Conservation (phyloP, 2,888 invertebrate genomes). For the Athalia rosae region DNA sequence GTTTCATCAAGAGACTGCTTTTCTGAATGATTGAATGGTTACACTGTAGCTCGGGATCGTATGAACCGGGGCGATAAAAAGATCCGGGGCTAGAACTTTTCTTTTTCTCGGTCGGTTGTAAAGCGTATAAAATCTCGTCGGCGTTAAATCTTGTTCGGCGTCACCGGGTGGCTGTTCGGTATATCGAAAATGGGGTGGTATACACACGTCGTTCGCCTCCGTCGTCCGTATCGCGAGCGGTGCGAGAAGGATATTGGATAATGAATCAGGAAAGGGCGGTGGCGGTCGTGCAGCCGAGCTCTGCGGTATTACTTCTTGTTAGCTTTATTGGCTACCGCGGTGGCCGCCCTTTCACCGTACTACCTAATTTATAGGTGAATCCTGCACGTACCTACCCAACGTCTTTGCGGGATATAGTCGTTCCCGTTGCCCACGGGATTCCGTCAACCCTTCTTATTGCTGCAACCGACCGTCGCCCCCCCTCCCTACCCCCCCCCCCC, state of each 20-base stretch:
- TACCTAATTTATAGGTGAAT: slow-evolving; percentile 39
- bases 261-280: slow-evolving; percentile 68
- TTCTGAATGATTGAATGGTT: too few species aligned
- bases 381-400: background rate
- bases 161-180: slow-evolving; percentile 49
- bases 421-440: slow-evolving; percentile 16
- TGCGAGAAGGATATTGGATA: slow-evolving; percentile 67
- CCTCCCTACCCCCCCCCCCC: background rate
- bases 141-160: slow-evolving; percentile 47
- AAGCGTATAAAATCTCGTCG: slow-evolving; percentile 42
- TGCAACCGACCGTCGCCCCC: slow-evolving; percentile 5
- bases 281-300: slow-evolving; percentile 6
- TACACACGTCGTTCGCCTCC: background rate
- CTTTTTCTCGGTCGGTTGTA: background rate
- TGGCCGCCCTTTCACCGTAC: slow-evolving; percentile 37
- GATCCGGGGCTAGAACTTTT: too few species aligned
- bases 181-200: slow-evolving; percentile 33
- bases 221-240: slow-evolving; percentile 18
- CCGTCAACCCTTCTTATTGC: slow-evolving; percentile 36
- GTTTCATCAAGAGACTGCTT: too few species aligned
- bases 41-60: too few species aligned
- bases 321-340: slow-evolving; percentile 55
- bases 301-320: slow-evolving; percentile 59
- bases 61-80: too few species aligned
- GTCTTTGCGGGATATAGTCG: slow-evolving; percentile 36